phyloP scores from a whole-genome alignment of 1,140 invertebrate species.

The Lucilia cuprina region DNA sequence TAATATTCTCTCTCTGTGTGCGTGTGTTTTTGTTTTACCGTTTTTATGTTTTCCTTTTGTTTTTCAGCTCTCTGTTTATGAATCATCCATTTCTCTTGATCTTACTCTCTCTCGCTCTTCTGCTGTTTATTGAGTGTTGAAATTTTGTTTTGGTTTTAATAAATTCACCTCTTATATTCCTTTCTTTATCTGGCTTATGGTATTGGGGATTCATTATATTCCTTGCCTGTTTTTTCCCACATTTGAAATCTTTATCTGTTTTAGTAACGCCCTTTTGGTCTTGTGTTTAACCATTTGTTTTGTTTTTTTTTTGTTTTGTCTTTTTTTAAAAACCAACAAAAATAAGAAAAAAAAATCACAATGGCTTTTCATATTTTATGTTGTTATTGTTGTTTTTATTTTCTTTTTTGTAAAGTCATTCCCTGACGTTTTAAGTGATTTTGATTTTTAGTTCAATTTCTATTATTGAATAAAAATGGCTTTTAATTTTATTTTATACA shows the following conservation, averaged over 20 bases:
- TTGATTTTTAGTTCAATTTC: too few relatives aligned
- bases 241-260: background rate
- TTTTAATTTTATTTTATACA: too few relatives aligned
- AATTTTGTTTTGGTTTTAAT: background rate
- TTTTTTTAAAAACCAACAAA: background rate
- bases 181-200: background rate
- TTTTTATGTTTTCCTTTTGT: background rate
- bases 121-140: background rate
- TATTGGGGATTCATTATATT: background rate
- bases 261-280: constrained; percentile 31
- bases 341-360: background rate
- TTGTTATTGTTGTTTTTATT: constrained; percentile 9
- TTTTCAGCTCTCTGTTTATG: background rate
- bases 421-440: background rate
- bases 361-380: constrained; percentile 20
- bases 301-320: background rate
- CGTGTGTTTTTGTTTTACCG: too few relatives aligned
- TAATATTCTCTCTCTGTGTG: background rate
- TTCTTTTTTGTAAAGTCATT: background rate
- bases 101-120: too few relatives aligned
- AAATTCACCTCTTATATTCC: background rate
- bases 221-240: background rate
- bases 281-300: constrained; percentile 13
- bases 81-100: too few relatives aligned
- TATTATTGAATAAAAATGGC: too few relatives aligned